These are phyloP conservation scores for Archilochus colubris DNA, from an alignment of 2,113 vertebrate species.

Conservation along the genomic window DNA sequence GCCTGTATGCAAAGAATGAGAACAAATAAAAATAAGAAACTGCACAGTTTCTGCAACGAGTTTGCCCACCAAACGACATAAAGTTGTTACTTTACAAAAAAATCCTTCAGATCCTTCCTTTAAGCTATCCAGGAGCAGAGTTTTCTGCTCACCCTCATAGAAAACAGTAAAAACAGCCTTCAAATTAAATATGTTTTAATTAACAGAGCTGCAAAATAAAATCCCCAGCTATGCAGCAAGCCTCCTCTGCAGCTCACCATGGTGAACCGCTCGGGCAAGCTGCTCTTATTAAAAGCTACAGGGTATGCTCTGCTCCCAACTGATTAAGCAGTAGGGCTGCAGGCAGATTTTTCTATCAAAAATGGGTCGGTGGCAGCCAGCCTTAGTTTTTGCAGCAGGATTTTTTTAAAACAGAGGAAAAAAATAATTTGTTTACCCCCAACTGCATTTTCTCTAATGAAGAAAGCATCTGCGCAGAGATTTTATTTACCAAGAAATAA, in stretches of 20 bases:
- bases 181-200: conserved; percentile 65
- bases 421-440: not conserved
- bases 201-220: conserved; percentile 61
- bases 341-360: conserved; percentile 57
- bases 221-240: conserved; percentile 18
- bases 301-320: conserved; percentile 29
- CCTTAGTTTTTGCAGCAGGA: not conserved
- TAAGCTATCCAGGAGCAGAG: conserved; percentile 26
- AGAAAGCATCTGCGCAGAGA: not conserved
- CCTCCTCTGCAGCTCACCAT: conserved; percentile 33
- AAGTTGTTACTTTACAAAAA: not conserved
- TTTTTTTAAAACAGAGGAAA: not conserved
- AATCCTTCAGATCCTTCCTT: conserved; percentile 13
- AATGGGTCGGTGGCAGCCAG: conserved; percentile 21
- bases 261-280: conserved; percentile 7
- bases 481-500: not conserved
- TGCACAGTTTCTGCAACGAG: not conserved
- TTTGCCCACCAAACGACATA: conserved; percentile 13
- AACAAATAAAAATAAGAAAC: conserved; percentile 27
- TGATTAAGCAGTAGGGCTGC: conserved; percentile 52
- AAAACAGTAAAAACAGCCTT: conserved; percentile 53
- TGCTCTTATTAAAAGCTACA: conserved; percentile 61
- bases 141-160: conserved; percentile 38
- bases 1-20: not conserved
- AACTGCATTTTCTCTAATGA: not conserved